These are phyloP conservation scores for Phrynocephalus forsythii DNA, from an alignment of 2,797 vertebrate genomes.

Conservation along the genomic window DNA sequence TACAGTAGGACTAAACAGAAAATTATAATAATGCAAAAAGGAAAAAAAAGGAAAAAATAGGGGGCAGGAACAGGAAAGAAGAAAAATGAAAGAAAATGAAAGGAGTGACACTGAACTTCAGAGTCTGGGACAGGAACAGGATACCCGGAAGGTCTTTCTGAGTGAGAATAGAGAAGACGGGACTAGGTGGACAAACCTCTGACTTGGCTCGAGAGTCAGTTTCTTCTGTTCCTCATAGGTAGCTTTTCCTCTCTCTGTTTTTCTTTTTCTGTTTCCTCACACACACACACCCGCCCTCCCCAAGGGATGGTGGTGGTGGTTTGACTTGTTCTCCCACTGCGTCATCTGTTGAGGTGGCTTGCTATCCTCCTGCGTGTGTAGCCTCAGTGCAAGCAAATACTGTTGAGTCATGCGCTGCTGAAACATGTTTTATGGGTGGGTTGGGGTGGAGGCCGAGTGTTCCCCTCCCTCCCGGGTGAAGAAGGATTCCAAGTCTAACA, in stretches of 20 bases:
- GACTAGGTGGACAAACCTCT: background rate
- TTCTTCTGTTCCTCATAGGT: background rate
- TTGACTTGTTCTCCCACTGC: background rate
- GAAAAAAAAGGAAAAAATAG: no score
- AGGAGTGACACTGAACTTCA: background rate
- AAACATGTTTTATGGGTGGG: slow-evolving; percentile 2
- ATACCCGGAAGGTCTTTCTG: background rate
- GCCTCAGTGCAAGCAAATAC: background rate
- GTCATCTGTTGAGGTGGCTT: background rate
- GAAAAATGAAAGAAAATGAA: background rate
- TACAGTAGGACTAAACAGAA: no score
- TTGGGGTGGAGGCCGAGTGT: background rate
- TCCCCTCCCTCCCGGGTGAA: background rate
- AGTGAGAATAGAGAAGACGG: background rate
- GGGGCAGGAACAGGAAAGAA: background rate
- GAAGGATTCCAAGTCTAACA: background rate
- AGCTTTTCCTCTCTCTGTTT: background rate
- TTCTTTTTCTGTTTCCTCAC: no score
- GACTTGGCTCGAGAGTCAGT: background rate
- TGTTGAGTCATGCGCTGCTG: background rate
- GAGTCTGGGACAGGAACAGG: background rate
- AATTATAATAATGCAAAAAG: no score
- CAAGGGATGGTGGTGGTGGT: background rate
- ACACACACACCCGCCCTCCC: background rate
- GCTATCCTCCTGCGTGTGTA: background rate